Evolutionary conservation across 1,140 invertebrate species (phyloP), one percentile per base, ranked within the genome.

Genomic region (Eubasilissa regina): DNA sequence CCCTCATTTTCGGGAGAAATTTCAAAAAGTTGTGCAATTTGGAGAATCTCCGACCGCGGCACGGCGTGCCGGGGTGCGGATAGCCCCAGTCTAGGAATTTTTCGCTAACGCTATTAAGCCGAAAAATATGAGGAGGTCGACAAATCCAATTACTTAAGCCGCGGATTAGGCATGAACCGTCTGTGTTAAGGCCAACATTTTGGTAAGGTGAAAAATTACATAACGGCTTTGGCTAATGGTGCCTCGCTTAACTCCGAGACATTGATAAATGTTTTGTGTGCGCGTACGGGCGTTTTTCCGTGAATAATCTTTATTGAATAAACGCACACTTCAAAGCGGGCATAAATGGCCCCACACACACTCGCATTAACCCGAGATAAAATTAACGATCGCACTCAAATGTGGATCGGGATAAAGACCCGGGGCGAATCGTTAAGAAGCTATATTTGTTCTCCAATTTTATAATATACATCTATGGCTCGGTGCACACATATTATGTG

Each of bases 141-240:
- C 68, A 72, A 72, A 72, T 72, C 68, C 68, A 72, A 72, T 72
- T 72, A 72, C 68, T 72, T 72, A 72, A 72, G 68, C 68, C 68
- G 48, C 21, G 48, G 68, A 55, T 53, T 72, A 53, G 21, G 68
- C 68, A 19, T 53, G 21, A 53, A 25, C 68, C 21, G 47, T 51
- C n/a, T 10, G 15, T 72, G 25, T 19, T 35, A 35, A 12, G 47
- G 47, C 8, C 13, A 51, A 15, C 15, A 51, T 72, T 72, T 72
- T 21, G 68, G 48, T n/a, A 53, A 53, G 25, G 48, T 72, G 68
- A 72, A 72, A 72, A 72, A 72, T 72, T 72, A 25, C 21, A 72
- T 10, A n/a, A 19, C 15, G 15, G 13, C 48, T 13, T 13, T 13
- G 47, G 48, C 17, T 53, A 72, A 21, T 15, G 48, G 48, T 8